Percentiles rank a stretch among this genome's conserved stretches.
Conservation (phyloP, 2,888 invertebrate genomes). For the Dyspetes luteomarginatus region DNA sequence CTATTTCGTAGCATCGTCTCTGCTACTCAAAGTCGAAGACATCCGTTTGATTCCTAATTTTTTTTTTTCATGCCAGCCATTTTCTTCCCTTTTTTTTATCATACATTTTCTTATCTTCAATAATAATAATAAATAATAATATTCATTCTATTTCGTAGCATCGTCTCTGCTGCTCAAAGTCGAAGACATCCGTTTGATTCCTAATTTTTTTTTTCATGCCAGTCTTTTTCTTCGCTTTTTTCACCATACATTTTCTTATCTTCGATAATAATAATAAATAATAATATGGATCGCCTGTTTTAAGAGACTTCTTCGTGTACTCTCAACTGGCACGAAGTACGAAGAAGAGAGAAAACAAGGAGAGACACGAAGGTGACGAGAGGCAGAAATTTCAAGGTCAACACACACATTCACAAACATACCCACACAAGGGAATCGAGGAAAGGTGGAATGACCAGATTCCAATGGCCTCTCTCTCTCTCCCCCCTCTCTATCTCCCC, state of each 20-base stretch:
- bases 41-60: neutral
- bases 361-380: conserved; percentile 62
- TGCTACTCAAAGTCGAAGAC: neutral
- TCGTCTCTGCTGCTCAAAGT: neutral
- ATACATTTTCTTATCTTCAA: no score
- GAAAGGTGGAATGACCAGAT: conserved; percentile 55
- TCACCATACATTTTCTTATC: no score
- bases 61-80: no score
- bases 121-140: no score
- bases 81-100: no score
- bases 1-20: neutral
- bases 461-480: conserved; percentile 49
- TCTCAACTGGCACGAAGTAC: no score
- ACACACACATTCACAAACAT: conserved; percentile 1
- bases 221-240: no score
- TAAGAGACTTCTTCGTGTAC: no score
- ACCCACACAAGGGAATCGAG: neutral
- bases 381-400: conserved; percentile 59
- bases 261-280: neutral
- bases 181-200: neutral
- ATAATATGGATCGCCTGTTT: no score
- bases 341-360: neutral
- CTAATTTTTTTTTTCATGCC: neutral
- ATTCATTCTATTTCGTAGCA: neutral
- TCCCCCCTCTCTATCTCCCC: conserved; percentile 40